Base-by-base conservation (phyloP, 2,113 vertebrate genomes). In the Parus major region DNA sequence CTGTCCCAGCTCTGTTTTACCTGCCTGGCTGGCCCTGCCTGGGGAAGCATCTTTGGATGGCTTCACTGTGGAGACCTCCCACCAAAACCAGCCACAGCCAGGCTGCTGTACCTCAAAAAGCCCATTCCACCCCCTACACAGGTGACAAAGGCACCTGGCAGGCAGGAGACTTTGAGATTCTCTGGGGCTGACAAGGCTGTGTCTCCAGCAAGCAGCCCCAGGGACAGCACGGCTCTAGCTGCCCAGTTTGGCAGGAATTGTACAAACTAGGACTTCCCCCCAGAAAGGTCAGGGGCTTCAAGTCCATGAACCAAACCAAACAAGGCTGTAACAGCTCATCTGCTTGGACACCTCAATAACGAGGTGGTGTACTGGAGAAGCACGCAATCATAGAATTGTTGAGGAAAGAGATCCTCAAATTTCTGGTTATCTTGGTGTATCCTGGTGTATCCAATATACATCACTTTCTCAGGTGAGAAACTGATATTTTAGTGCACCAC, bases 401-500 rank as follows among this genome's bases (percentile, higher is more conserved):
- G 29, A 70, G 22, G 61, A 52, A 69, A 69, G 7, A 41, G 73
- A 63, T 15, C 5, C 15, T 73, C 35, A 20, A 0, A 59, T 72
- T 36, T 77, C 66, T 72, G 53, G 1, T 21, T 25, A 46, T 31
- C 50, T 46, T 55, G 36, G 18, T 21, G 12, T 28, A 31, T 12
- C 41, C 19, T 55, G 47, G 7, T 14, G 2, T 53, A 47, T 33
- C 35, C n/a, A 70, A 41, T 8, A 21, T 1, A 0, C 1, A 0
- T 19, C 23, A 60, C 29, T 12, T 72, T 86, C 35, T 52, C 50
- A 69, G 15, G 44, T 11, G 2, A 53, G 27, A 27, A 41, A 20
- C 41, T 33, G 6, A 39, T 39, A 39, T 39, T 66, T 91, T 75
- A 66, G 24, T 22, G n/a, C 21, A 82, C 53, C 57, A 41, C 35